Evolutionary conservation across 2,797 vertebrate genomes (phyloP).

Genomic region (Pangasius mekongensis): DNA sequence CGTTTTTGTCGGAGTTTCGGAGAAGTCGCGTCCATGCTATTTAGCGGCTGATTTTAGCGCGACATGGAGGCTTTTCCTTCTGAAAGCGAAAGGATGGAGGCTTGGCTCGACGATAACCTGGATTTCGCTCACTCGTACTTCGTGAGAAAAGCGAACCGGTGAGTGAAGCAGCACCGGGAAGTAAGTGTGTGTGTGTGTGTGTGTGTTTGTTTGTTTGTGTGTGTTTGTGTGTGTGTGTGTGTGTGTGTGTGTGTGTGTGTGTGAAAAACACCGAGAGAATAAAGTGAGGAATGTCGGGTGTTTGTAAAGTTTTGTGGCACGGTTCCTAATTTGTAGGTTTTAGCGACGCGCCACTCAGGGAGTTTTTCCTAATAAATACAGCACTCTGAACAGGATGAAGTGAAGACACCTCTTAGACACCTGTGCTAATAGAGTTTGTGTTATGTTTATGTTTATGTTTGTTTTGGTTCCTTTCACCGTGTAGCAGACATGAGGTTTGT

Average conservation of each 20-base stretch:
- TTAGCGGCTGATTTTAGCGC: slow-evolving; percentile 24
- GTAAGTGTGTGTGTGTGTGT: not conserved
- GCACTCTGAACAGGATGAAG: not conserved
- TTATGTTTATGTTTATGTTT: not conserved
- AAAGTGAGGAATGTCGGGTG: not conserved
- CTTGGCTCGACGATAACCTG: slow-evolving; percentile 93
- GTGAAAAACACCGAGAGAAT: not conserved
- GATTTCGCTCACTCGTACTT: slow-evolving; percentile 93
- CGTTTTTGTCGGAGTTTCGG: not conserved
- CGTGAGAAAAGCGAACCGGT: slow-evolving; percentile 90
- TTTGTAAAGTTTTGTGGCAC: not conserved
- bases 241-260: not conserved
- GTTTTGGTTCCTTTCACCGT: not conserved
- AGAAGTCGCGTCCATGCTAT: slow-evolving; percentile 8
- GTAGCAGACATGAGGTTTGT: not conserved
- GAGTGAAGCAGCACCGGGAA: slow-evolving; percentile 59
- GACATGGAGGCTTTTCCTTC: slow-evolving; percentile 77
- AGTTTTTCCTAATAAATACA: not conserved
- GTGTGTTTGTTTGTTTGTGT: no score
- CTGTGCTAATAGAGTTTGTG: not conserved
- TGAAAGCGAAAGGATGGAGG: slow-evolving; percentile 84
- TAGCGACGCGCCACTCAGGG: not conserved
- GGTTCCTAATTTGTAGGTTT: not conserved
- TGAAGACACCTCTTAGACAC: not conserved
- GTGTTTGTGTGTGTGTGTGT: not conserved